These are phyloP conservation scores for Craseonycteris thonglongyai DNA, from an alignment of 2,113 vertebrate species.

Conservation along the genomic window DNA sequence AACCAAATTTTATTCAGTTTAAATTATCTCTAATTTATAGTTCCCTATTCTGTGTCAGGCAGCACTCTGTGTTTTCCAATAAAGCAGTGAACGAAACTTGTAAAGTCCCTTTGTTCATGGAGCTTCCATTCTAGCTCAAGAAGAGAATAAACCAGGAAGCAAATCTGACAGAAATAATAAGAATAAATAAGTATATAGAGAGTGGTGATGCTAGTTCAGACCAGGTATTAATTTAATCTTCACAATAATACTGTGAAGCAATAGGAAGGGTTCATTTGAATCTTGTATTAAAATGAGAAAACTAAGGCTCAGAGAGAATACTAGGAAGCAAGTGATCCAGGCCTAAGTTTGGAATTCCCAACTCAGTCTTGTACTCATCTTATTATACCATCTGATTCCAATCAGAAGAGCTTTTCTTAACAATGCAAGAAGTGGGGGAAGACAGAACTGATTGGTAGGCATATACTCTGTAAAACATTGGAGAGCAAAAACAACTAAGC, in stretches of 20 bases:
- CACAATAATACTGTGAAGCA: background rate
- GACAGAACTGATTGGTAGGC: background rate
- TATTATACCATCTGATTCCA: background rate
- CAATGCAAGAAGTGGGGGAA: background rate
- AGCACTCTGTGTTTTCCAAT: background rate
- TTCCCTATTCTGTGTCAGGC: background rate
- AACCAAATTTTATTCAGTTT: background rate
- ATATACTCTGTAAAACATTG: background rate
- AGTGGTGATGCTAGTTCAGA: background rate
- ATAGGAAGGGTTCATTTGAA: background rate
- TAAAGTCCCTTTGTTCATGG: background rate
- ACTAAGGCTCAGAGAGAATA: background rate
- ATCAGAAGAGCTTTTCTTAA: background rate
- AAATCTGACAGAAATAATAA: background rate
- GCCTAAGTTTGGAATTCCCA: background rate
- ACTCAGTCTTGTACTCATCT: background rate
- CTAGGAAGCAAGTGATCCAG: background rate
- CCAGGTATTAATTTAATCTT: background rate
- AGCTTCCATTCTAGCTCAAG: background rate
- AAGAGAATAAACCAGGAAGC: background rate
- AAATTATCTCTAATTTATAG: too few relatives aligned
- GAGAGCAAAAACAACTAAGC: background rate
- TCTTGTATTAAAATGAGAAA: background rate
- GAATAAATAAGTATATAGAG: background rate
- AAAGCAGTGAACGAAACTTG: background rate